Conservation (phyloP, 2,113 vertebrate species). For the Dicrurus megarhynchus region DNA sequence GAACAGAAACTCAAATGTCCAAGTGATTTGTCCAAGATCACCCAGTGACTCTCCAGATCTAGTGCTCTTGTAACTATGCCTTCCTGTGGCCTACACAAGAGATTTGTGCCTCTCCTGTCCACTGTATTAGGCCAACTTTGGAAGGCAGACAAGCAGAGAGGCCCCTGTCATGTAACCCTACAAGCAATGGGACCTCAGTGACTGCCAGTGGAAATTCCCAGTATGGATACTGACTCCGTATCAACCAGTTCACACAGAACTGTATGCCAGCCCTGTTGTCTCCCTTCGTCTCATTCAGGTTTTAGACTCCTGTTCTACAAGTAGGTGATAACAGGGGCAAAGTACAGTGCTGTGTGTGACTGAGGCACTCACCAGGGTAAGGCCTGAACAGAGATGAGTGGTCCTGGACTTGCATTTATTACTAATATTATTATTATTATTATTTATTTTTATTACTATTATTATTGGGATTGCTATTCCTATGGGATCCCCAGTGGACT, state of each 20-base stretch:
- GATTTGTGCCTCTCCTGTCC: background rate
- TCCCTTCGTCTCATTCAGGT: background rate
- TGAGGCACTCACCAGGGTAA: background rate
- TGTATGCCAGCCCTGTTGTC: background rate
- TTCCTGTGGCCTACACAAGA: background rate
- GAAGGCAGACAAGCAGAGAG: background rate
- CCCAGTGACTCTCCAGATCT: background rate
- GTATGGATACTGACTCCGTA: background rate
- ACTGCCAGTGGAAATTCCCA: background rate
- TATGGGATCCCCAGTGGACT: background rate
- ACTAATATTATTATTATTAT: background rate
- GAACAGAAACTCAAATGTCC: background rate
- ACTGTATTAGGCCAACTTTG: background rate
- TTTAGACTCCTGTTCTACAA: background rate
- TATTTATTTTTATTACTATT: background rate
- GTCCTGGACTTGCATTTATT: background rate
- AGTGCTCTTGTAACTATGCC: background rate
- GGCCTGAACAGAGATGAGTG: background rate
- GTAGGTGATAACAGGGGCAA: background rate
- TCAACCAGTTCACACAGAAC: background rate
- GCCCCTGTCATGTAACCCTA: background rate
- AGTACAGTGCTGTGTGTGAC: background rate
- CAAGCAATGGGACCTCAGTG: background rate
- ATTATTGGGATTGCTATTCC: background rate
- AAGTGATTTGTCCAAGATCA: background rate